phyloP scores from a whole-genome alignment of 2,113 vertebrate species.

The Toxotes jaculatrix region DNA sequence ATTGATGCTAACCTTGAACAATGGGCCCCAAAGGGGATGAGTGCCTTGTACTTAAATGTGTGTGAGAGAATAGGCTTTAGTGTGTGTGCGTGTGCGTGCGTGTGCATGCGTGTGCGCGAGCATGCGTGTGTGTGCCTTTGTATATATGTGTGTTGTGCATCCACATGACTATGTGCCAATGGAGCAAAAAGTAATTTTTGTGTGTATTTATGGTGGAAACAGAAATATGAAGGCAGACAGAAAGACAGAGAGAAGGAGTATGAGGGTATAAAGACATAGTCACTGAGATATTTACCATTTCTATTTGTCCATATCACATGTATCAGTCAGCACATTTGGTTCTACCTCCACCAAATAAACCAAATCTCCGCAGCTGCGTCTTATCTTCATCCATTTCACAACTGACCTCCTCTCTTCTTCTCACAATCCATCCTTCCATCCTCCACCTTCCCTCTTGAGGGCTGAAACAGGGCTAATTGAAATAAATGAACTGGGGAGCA shows the following conservation, averaged over 20 bases:
- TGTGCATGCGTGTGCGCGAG: conserved; percentile 8
- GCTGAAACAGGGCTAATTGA: conserved; percentile 81
- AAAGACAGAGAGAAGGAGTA: background rate
- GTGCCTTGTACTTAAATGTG: conserved; percentile 53
- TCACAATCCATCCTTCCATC: conserved; percentile 33
- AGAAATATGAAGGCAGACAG: conserved; percentile 14
- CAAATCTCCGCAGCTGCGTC: conserved; percentile 18
- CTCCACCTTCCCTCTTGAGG: conserved; percentile 57
- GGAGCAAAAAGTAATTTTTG: conserved; percentile 33
- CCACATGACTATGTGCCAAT: background rate
- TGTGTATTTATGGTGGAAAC: conserved; percentile 4
- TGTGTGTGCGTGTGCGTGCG: background rate
- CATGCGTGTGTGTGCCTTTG: background rate
- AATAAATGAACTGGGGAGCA: conserved; percentile 79
- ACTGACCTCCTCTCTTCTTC: conserved; percentile 17
- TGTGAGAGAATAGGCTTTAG: conserved; percentile 29
- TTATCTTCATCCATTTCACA: conserved; percentile 24
- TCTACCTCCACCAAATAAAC: conserved; percentile 12
- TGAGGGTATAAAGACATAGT: background rate
- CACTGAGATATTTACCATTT: background rate
- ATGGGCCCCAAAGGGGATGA: conserved; percentile 62
- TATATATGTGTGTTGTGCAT: conserved; percentile 1
- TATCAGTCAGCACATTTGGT: background rate
- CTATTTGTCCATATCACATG: background rate
- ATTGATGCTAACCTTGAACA: conserved; percentile 81